These are phyloP conservation scores for Acrocephalus scirpaceus DNA, from an alignment of 2,797 vertebrate species.

Conservation along the genomic window DNA sequence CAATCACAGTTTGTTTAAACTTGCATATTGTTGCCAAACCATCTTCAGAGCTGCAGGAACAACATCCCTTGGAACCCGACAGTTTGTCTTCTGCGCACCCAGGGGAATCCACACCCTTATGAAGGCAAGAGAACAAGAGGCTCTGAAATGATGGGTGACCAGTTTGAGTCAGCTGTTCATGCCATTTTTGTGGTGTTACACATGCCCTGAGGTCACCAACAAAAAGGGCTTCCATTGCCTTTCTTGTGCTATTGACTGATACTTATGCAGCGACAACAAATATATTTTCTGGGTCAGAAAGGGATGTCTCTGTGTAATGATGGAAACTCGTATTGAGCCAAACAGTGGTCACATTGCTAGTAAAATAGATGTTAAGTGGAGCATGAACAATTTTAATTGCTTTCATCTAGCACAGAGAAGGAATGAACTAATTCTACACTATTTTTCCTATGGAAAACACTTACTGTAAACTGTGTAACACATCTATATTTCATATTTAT, in stretches of 20 bases:
- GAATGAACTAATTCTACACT: background rate
- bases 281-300: background rate
- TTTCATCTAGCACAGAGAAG: background rate
- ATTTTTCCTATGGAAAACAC: conserved; percentile 21
- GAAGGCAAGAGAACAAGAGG: background rate
- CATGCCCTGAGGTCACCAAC: background rate
- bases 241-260: background rate
- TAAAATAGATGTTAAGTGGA: conserved; percentile 21
- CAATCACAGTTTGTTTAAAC: background rate
- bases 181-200: background rate
- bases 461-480: background rate
- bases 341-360: background rate
- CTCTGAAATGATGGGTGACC: background rate
- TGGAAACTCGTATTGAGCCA: conserved; percentile 45
- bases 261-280: background rate
- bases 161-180: background rate
- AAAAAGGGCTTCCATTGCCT: background rate
- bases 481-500: background rate
- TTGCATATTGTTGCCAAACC: background rate
- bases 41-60: background rate
- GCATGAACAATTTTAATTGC: conserved; percentile 42
- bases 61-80: background rate
- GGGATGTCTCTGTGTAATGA: background rate
- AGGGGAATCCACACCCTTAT: background rate
- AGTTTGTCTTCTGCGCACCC: background rate